Evolutionary conservation across 2,888 invertebrate genomes (phyloP).

Genomic region (Stramonita haemastoma): DNA sequence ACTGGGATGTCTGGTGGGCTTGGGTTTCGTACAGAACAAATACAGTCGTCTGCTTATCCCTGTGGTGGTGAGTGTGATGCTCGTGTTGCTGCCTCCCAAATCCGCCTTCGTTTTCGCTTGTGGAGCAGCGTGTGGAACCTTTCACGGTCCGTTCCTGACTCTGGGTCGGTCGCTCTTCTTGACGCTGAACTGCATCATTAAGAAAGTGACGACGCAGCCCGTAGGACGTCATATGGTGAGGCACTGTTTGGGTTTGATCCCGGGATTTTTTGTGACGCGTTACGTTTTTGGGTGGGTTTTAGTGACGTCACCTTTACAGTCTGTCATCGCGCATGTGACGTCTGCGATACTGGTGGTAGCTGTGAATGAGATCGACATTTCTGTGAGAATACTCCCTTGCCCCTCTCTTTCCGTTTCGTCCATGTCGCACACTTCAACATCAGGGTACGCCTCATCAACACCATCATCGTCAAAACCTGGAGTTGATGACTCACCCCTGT

Average conservation of each 20-base stretch:
- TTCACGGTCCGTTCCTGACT: constrained; percentile 51
- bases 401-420: background rate
- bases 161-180: constrained; percentile 52
- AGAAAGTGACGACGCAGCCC: constrained; percentile 38
- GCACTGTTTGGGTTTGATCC: constrained; percentile 51
- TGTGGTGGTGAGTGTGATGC: constrained; percentile 33
- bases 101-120: constrained; percentile 45
- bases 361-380: constrained; percentile 35
- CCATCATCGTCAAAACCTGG: background rate
- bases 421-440: background rate
- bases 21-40: constrained; percentile 47
- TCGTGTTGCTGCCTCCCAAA: constrained; percentile 39
- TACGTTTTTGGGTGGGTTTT: constrained; percentile 50
- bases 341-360: constrained; percentile 49
- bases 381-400: background rate
- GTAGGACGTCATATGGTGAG: constrained; percentile 47
- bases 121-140: constrained; percentile 49
- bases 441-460: background rate
- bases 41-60: constrained; percentile 38
- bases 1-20: constrained; percentile 44
- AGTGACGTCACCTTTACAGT: constrained; percentile 12
- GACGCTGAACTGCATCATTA: constrained; percentile 48
- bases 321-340: constrained; percentile 15
- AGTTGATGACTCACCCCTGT: background rate
- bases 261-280: constrained; percentile 46